phyloP scores from a whole-genome alignment of 2,797 vertebrate species.

The Myripristis jacobus region DNA sequence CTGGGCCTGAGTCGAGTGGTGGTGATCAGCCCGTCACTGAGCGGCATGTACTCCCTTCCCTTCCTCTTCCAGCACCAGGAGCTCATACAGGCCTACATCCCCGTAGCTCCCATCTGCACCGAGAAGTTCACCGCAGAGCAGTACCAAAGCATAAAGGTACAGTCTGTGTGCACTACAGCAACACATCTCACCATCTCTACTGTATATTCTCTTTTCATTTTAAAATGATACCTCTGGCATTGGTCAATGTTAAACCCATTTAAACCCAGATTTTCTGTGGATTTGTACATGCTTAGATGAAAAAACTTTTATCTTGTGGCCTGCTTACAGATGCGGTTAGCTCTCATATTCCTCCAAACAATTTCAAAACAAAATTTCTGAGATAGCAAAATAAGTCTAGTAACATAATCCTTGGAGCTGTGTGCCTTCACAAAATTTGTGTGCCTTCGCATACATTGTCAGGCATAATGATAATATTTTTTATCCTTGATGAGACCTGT shows the following conservation, averaged over 20 bases:
- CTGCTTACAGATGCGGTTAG: too few species aligned
- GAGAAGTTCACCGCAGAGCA: conserved; percentile 88
- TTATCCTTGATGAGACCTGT: too few species aligned
- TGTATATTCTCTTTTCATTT: conserved; percentile 22
- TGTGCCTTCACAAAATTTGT: background rate
- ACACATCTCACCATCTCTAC: too few species aligned
- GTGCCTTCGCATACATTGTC: too few species aligned
- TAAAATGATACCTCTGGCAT: conserved; percentile 22
- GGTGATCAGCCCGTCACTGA: conserved; percentile 94
- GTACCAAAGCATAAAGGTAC: conserved; percentile 88
- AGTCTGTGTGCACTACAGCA: too few species aligned
- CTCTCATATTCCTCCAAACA: conserved; percentile 26
- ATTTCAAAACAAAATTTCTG: conserved; percentile 14
- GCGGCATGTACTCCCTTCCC: conserved; percentile 96
- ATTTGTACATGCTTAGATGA: conserved; percentile 17
- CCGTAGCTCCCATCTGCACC: conserved; percentile 95
- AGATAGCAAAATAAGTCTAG: conserved; percentile 26
- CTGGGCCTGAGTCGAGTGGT: conserved; percentile 86
- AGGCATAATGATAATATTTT: too few species aligned
- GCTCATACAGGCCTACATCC: conserved; percentile 89
- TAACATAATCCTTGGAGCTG: conserved; percentile 18
- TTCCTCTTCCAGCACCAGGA: conserved; percentile 88
- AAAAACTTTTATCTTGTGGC: conserved; percentile 20
- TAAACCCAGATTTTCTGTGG: conserved; percentile 18
- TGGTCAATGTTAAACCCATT: conserved; percentile 47